Evolutionary conservation across 1,140 invertebrate genomes (phyloP), one percentile per base, ranked within the genome.

Genomic region (Goniozus legneri): DNA sequence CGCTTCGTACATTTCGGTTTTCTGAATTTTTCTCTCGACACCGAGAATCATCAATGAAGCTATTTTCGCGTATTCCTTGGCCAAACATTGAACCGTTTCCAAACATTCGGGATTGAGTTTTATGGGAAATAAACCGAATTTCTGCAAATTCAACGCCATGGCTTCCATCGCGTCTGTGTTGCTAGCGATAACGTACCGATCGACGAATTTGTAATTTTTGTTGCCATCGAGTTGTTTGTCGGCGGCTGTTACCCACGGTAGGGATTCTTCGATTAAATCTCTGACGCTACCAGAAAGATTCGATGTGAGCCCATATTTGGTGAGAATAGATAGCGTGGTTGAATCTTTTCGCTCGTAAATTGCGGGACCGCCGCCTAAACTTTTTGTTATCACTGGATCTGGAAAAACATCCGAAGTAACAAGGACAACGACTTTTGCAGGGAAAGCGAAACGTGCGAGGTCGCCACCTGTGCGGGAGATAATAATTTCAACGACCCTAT

Each of bases 381-480:
- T 18, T 27, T 10, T 83, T n/a, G 81, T 62, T 34, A 81, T 71
- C 34, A 86, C 48, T 15, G 77, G 74, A 55, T 84, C 78, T 14
- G 77, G 79, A 35, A 85, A 77, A n/a, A 86, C 77, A 68, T 87
- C 84, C 8, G 85, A 88, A 15, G 87, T 71, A 41, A 88, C 82
- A 4, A 88, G 52, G 2, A 78, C 76, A 16, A 87, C 67, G 21
- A 84, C 70, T 65, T 73, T 69, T 3, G 77, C 77, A 6, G 82
- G 79, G 51, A 72, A 68, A 16, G 80, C 79, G 14, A 71, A 30
- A 47, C 61, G 55, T n/a, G 79, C 79, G 16, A 88, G 58, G 27
- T 80, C 77, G 20, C 85, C 85, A n/a, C 82, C 83, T 78, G 27
- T 10, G 47, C 10, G n/a, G n/a, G n/a, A n/a, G n/a, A n/a, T n/a